Conservation (phyloP, 2,113 vertebrate genomes). For the Callionymus lyra region DNA sequence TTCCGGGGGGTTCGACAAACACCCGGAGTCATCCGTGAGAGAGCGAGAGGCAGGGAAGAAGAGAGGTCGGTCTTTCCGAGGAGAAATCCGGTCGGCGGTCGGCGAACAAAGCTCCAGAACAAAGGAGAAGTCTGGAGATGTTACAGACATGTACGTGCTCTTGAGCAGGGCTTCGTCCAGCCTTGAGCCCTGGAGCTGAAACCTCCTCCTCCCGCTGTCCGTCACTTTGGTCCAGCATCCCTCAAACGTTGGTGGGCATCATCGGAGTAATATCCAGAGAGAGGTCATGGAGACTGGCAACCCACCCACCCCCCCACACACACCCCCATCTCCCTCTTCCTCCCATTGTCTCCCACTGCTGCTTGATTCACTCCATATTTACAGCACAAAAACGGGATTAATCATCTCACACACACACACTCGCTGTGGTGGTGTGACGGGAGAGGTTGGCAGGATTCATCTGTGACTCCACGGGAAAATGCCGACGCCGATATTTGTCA, state of each 20-base stretch:
- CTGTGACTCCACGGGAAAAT: too few relatives aligned
- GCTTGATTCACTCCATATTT: constrained; percentile 43
- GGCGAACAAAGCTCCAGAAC: constrained; percentile 54
- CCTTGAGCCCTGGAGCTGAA: constrained; percentile 22
- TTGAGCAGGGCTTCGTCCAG: constrained; percentile 42
- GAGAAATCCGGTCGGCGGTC: constrained; percentile 50
- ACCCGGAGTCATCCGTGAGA: neutral
- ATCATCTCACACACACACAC: constrained; percentile 11
- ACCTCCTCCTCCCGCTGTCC: constrained; percentile 17
- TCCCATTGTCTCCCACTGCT: constrained; percentile 52
- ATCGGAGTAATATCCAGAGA: constrained; percentile 49
- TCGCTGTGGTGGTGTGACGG: neutral
- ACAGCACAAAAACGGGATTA: constrained; percentile 24
- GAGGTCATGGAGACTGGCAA: constrained; percentile 50
- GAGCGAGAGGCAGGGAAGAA: constrained; percentile 12
- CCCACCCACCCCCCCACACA: too few relatives aligned
- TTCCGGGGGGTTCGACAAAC: too few relatives aligned
- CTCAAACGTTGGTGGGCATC: constrained; percentile 47
- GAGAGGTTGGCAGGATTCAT: constrained; percentile 6
- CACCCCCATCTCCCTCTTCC: constrained; percentile 53
- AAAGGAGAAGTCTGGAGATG: constrained; percentile 52
- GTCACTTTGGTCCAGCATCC: constrained; percentile 41
- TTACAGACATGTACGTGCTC: constrained; percentile 57
- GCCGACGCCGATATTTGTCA: too few relatives aligned
- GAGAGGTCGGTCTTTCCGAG: constrained; percentile 40